phyloP scores from a whole-genome alignment of 2,113 vertebrate genomes.

The Pipa parva region DNA sequence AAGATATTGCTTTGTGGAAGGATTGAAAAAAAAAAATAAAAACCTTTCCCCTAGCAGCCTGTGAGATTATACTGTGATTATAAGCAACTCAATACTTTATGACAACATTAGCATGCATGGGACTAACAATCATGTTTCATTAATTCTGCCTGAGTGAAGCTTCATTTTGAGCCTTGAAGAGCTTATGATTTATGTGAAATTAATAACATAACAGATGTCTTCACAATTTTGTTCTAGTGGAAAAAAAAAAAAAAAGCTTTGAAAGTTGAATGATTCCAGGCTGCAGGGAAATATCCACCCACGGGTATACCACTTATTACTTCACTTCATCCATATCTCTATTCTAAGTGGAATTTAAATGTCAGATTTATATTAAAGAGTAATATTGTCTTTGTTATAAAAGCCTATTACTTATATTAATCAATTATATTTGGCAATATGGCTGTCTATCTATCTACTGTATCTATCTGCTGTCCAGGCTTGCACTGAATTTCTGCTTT shows the following conservation, averaged over 20 bases:
- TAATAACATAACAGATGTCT: constrained; percentile 98
- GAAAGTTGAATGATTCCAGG: constrained; percentile 76
- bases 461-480: too few species aligned
- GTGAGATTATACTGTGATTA: constrained; percentile 90
- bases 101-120: constrained; percentile 87
- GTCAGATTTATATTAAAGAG: constrained; percentile 84
- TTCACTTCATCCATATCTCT: constrained; percentile 64
- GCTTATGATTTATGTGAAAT: constrained; percentile 98
- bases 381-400: constrained; percentile 73
- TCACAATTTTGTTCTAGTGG: constrained; percentile 80
- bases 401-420: constrained; percentile 68
- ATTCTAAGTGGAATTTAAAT: constrained; percentile 85
- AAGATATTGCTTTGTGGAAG: constrained; percentile 82
- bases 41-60: constrained; percentile 83
- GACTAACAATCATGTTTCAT: constrained; percentile 98
- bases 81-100: constrained; percentile 91
- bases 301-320: constrained; percentile 65
- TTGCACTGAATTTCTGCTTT: too few species aligned
- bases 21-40: constrained; percentile 75
- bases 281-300: constrained; percentile 66
- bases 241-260: constrained; percentile 73
- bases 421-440: constrained; percentile 62
- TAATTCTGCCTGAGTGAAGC: constrained; percentile 95
- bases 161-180: constrained; percentile 91
- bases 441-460: too few species aligned